Evolutionary conservation across 2,888 invertebrate species (phyloP), one percentile per base, ranked within the genome.

Genomic region (Eupeodes latifasciatus): DNA sequence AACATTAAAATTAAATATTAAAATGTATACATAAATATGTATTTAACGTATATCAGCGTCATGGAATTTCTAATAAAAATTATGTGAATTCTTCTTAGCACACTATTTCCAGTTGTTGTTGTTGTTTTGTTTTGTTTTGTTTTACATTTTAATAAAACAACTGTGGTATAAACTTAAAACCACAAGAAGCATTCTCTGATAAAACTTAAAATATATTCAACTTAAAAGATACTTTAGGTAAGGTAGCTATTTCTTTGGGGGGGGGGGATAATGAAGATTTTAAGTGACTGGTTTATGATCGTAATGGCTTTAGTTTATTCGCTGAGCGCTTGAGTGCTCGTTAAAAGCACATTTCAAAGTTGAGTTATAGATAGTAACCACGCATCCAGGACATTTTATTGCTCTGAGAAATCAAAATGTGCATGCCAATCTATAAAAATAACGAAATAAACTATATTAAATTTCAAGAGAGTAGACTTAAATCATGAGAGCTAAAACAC

Each of bases 261-360:
- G 19, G 14, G 40, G 47, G 49, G 62, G 66, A 69, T 62, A 80
- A 84, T 84, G 75, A 85, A 79, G 55, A 62, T 71, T 85, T 84
- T 81, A 85, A 84, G 85, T 76, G 85, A 75, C 81, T 76, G 76
- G 57, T 85, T 81, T 81, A 76, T 44, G 85, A 71, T 57, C 5
- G 85, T 57, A 81, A 85, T 85, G 64, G 80, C 71, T 85, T 81
- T 40, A 62, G 40, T 51, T 49, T 76, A 76, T 81, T 53, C 77
- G 72, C 47, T 59, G 59, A 47, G 62, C 55, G 55, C 64, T 85
- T 75, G 76, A 85, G 81, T 85, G 85, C 81, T 71, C 64, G 74
- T 81, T 85, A 85, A 80, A 81, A 71, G 69, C 69, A 57, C 85
- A 55, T 85, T 76, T 6, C 61, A 36, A 12, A 47, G 49, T 11